Conservation (phyloP, 2,797 vertebrate genomes). For the Hozukius guyotensis region DNA sequence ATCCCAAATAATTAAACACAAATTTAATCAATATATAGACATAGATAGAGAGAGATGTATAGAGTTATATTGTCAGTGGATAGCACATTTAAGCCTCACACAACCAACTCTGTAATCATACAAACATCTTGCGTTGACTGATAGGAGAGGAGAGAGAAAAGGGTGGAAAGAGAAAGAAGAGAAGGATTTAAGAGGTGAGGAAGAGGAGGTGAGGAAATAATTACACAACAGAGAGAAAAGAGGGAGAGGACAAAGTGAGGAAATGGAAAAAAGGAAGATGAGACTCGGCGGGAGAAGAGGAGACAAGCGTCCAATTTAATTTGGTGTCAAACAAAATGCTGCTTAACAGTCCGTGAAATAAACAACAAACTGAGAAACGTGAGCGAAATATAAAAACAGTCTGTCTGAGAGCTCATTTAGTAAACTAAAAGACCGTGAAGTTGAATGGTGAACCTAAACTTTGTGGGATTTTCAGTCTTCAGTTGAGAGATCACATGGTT, state of each 20-base stretch:
- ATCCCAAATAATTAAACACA: background rate
- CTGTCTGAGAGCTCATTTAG: background rate
- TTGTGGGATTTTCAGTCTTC: background rate
- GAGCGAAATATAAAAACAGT: background rate
- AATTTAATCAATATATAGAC: background rate
- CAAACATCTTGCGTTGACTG: background rate
- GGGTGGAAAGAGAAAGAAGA: background rate
- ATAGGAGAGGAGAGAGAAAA: background rate
- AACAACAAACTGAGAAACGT: slow-evolving; percentile 11
- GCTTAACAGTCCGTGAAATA: slow-evolving; percentile 30
- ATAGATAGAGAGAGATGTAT: background rate
- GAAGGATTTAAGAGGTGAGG: background rate
- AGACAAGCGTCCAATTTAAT: background rate
- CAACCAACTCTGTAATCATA: background rate
- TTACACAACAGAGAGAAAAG: background rate
- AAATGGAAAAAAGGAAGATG: background rate
- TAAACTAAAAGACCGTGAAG: background rate
- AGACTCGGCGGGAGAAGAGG: background rate
- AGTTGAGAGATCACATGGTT: background rate
- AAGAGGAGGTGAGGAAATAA: background rate
- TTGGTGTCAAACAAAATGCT: slow-evolving; percentile 26
- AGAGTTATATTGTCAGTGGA: background rate
- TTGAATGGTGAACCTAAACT: background rate
- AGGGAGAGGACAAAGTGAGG: background rate
- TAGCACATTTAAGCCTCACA: background rate